Evolutionary conservation across 2,888 invertebrate genomes (phyloP), one percentile per base, ranked within the genome.

Genomic region (Caenorhabditis sinica): DNA sequence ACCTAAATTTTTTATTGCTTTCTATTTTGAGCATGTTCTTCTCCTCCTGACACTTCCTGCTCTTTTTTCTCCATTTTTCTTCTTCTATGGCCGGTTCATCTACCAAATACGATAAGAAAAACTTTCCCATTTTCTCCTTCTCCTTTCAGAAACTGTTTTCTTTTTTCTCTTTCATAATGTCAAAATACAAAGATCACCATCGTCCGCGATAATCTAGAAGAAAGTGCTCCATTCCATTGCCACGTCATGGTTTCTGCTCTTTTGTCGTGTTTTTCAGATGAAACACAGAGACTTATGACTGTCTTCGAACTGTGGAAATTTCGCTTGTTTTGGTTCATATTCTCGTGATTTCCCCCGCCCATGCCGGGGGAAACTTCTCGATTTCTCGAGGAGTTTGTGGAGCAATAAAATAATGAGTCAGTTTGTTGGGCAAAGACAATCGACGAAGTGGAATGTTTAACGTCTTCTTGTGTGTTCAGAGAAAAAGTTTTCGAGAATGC

Each of bases 161-260:
- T 25, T 20, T 63, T 61, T 40, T 40, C 15, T 11, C 28, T n/a
- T 17, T 15, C 30, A 33, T 60, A 8, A 9, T 51, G 45, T n/a
- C 15, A 60, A 71, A 65, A 80, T 58, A 65, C 80, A 72, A 65
- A 72, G 80, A 80, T 72, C 80, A 45, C 23, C 65, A 28, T 72
- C 33, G 33, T 33, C 33, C 33, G 25, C 61, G 69, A 30, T 71
- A 71, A 79, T 77, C 77, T 69, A 56, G 5, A 13, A 56, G 77
- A 77, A 63, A 69, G 53, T 69, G 51, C 69, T 69, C 28, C n/a
- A 30, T 43, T 43, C n/a, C 33, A 11, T 1, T 69, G 68, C 63
- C 71, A 72, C 71, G 79, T 79, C 71, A 79, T 72, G 72, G 25
- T 80, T 72, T 66, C 72, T 80, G 72, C 72, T 80, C 80, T 66